Evolutionary conservation across 2,888 invertebrate genomes (phyloP).

Genomic region (Sinopyrophorus schimmeli): DNA sequence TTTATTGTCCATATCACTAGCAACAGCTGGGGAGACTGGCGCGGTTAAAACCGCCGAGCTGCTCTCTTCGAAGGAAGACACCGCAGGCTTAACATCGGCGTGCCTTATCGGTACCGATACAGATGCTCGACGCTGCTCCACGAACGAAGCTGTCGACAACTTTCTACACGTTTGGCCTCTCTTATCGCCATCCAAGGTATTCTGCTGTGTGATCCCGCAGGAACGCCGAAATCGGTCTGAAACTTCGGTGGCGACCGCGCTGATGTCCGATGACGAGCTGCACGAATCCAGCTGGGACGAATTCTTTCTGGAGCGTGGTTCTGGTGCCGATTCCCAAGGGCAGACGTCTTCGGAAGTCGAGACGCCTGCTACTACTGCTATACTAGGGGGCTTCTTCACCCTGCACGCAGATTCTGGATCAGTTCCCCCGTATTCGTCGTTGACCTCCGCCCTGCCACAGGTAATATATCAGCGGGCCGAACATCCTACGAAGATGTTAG

Average conservation of each 20-base stretch:
- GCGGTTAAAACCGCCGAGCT: constrained; percentile 38
- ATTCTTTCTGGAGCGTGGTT: constrained; percentile 63
- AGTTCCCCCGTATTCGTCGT: constrained; percentile 31
- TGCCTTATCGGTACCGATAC: constrained; percentile 51
- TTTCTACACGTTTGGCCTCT: constrained; percentile 44
- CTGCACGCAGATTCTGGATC: constrained; percentile 40
- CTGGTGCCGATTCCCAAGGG: constrained; percentile 57
- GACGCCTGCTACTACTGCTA: constrained; percentile 51
- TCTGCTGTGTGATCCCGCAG: constrained; percentile 66
- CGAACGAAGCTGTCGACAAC: constrained; percentile 48
- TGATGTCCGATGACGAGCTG: constrained; percentile 76
- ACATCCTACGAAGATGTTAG: constrained; percentile 12
- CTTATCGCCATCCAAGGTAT: constrained; percentile 66
- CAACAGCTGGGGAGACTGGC: constrained; percentile 35
- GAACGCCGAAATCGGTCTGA: constrained; percentile 66
- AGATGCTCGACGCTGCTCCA: constrained; percentile 52
- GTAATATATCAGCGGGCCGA: constrained; percentile 29
- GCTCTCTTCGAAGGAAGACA: constrained; percentile 58
- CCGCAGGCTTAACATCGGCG: constrained; percentile 46
- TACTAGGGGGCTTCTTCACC: constrained; percentile 54
- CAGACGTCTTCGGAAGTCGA: constrained; percentile 62
- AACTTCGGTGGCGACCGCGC: constrained; percentile 60
- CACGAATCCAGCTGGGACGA: constrained; percentile 70
- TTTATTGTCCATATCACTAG: constrained; percentile 51
- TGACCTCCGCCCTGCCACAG: constrained; percentile 36